Evolutionary conservation across 2,888 invertebrate species (phyloP).

Genomic region (Campopleginae sp.): DNA sequence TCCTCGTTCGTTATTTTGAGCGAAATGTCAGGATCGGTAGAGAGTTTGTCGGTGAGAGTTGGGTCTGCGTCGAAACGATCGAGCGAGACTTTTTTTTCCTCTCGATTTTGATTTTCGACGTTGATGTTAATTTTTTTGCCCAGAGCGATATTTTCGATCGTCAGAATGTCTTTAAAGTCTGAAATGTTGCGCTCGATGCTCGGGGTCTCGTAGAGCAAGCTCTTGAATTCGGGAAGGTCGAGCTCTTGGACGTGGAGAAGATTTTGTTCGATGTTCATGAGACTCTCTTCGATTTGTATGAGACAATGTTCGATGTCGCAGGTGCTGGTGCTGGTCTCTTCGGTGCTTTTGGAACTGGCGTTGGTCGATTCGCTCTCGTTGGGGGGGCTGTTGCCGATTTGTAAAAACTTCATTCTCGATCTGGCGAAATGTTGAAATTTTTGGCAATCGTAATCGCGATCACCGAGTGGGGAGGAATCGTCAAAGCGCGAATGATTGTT

Average conservation of each 20-base stretch:
- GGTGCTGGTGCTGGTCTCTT: conserved; percentile 67
- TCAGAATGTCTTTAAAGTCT: conserved; percentile 75
- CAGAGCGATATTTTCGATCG: conserved; percentile 69
- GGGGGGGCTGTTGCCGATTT: conserved; percentile 1
- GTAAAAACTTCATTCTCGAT: conserved; percentile 46
- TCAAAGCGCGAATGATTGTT: not conserved
- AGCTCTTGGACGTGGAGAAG: conserved; percentile 78
- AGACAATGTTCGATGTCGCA: conserved; percentile 79
- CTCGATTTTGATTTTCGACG: not conserved
- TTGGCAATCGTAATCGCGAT: conserved; percentile 37
- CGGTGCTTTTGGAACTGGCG: conserved; percentile 68
- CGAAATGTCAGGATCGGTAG: not conserved
- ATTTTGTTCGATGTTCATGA: conserved; percentile 79
- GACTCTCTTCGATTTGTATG: conserved; percentile 80
- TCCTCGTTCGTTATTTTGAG: conserved; percentile 50
- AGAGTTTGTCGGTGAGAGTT: not conserved
- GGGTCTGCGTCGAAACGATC: not conserved
- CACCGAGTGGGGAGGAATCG: not conserved
- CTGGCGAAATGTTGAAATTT: conserved; percentile 53
- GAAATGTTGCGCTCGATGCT: conserved; percentile 75
- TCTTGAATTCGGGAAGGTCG: conserved; percentile 78
- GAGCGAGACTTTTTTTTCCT: not conserved
- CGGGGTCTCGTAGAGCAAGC: conserved; percentile 76
- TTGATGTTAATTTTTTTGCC: conserved; percentile 61
- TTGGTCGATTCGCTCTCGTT: conserved; percentile 53